Evolutionary conservation across 2,113 vertebrate genomes (phyloP), one percentile per base, ranked within the genome.

Genomic region (Heterotilapia buettikoferi): DNA sequence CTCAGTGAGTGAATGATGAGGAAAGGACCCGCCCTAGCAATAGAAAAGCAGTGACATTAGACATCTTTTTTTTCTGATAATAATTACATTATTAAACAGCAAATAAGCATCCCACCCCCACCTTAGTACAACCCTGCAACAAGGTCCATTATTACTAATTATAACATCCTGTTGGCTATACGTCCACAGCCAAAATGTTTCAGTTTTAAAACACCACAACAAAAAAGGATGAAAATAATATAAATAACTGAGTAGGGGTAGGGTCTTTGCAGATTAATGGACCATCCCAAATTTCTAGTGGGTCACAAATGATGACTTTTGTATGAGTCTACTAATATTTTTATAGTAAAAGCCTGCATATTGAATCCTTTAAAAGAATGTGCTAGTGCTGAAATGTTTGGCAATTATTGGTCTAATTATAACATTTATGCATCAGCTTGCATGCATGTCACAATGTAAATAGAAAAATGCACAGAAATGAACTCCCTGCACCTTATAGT

Each of bases 401-500:
- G 4, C 63, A 68, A 5, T 68, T 68, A 68, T 68, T 68, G 1
- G 0, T 66, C 33, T 21, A 21, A 68, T 38, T 68, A 7, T 12
- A 66, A 38, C 13, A 50, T 50, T 50, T 50, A 13, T 78, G 26
- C 73, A 31, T 78, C 16, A 31, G 16, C 45, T 78, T 78, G 26
- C 9, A 52, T 52, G 29, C 45, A 33, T 83, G 13, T 84, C 11
- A 29, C 68, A 50, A 71, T 33, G 76, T 71, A 57, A 80, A 86
- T 16, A 82, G 61, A 19, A 45, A 73, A 73, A 61, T 76, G 16
- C 31, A 83, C 54, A 61, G 16, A 81, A 79, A 31, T 5, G 16
- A 14, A 82, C 54, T 80, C 19, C 53, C 89, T 43, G 53, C 19
- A 82, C n/a, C 53, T 82, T 84, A 13, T 52, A 82, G 16, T 59